These are phyloP conservation scores for Rhadinocentrus ornatus DNA, from an alignment of 2,797 vertebrate species.

Conservation along the genomic window DNA sequence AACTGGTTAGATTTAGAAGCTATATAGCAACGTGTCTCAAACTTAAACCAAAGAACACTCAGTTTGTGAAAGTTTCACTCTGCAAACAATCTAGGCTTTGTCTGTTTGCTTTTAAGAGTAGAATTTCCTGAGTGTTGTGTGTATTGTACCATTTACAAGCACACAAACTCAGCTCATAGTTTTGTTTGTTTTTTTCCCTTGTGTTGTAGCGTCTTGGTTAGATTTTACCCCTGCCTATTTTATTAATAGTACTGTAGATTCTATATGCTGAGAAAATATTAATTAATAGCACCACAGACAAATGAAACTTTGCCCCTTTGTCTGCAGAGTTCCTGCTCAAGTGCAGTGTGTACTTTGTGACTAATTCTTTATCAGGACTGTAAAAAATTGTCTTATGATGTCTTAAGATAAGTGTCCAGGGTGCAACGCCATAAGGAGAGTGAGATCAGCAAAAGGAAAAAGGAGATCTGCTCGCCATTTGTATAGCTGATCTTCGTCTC, in stretches of 20 bases:
- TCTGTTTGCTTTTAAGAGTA: slow-evolving; percentile 6
- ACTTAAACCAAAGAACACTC: slow-evolving; percentile 13
- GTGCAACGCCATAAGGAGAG: slow-evolving; percentile 21
- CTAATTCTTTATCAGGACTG: slow-evolving; percentile 71
- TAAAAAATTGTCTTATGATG: slow-evolving; percentile 72
- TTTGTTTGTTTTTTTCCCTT: not conserved
- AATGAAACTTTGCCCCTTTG: slow-evolving; percentile 48
- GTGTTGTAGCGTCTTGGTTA: slow-evolving; percentile 25
- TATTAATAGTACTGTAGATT: slow-evolving; percentile 34
- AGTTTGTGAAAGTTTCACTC: slow-evolving; percentile 29
- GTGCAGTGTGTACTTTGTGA: slow-evolving; percentile 75
- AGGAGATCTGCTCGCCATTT: not conserved
- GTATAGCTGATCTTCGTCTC: slow-evolving; percentile 10
- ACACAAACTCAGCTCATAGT: slow-evolving; percentile 13
- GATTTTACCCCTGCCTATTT: slow-evolving; percentile 40
- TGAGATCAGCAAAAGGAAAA: slow-evolving; percentile 14
- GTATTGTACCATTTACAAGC: slow-evolving; percentile 34
- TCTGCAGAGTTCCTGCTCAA: slow-evolving; percentile 30
- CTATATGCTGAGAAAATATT: not conserved
- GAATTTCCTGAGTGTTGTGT: slow-evolving; percentile 15
- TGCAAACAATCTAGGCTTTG: slow-evolving; percentile 22
- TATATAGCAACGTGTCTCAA: slow-evolving; percentile 5
- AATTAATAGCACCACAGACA: slow-evolving; percentile 5
- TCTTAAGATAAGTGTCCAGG: slow-evolving; percentile 38
- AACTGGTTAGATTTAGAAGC: slow-evolving; percentile 5